phyloP scores from a whole-genome alignment of 2,113 vertebrate species.

The Microcebus lehilahytsara region DNA sequence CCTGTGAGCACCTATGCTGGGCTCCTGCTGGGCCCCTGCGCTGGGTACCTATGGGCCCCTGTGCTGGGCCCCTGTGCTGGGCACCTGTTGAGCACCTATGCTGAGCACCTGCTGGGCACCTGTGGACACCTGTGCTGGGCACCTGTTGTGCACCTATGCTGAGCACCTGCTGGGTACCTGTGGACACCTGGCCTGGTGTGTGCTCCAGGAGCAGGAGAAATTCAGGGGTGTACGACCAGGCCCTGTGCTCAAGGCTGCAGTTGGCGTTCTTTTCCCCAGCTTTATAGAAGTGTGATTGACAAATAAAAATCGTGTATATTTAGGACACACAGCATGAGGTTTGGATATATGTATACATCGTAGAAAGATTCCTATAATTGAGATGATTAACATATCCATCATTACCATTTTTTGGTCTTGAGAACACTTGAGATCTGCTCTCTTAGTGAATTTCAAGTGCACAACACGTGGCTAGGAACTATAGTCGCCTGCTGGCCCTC shows the following conservation, averaged over 20 bases:
- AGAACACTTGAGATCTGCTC: neutral
- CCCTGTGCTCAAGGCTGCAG: neutral
- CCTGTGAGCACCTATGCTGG: too few relatives aligned
- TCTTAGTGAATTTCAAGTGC: neutral
- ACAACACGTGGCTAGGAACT: accelerated
- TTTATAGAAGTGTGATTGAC: neutral
- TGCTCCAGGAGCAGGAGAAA: accelerated
- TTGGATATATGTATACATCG: too few relatives aligned
- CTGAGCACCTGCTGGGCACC: too few relatives aligned
- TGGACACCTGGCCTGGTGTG: too few relatives aligned
- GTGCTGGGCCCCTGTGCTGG: too few relatives aligned
- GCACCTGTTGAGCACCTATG: too few relatives aligned
- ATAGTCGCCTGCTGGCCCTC: neutral
- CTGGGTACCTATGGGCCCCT: too few relatives aligned
- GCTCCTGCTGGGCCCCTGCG: too few relatives aligned
- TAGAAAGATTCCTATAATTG: neutral
- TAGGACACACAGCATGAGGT: neutral
- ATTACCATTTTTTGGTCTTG: neutral
- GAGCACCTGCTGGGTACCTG: too few relatives aligned
- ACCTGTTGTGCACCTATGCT: too few relatives aligned
- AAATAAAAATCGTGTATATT: neutral
- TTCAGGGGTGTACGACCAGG: neutral
- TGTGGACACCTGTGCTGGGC: too few relatives aligned
- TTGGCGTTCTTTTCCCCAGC: neutral
- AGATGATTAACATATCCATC: neutral